Base-by-base conservation (phyloP, 2,113 vertebrate genomes). In the Scomber scombrus region DNA sequence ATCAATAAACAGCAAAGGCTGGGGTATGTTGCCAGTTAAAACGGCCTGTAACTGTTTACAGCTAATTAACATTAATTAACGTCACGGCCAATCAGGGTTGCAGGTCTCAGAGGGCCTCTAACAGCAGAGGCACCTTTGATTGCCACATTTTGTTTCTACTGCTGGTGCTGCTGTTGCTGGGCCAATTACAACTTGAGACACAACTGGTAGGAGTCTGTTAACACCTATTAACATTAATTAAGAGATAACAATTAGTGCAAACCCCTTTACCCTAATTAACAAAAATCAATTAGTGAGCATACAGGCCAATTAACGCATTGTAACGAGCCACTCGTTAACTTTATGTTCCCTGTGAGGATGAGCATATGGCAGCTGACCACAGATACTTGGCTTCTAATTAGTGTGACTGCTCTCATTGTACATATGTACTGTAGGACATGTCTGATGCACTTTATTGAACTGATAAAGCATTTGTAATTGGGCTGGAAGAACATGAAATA, bases 51-150 rank as follows among this genome's bases (percentile, higher is more conserved):
- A 75, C 84, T 79, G 82, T 89, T 90, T 85, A 88, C 81, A 90
- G 91, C 94, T 96, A 97, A 97, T 98, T 97, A 97, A 92, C 94
- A 94, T 56, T 95, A 96, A 97, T 97, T 96, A 96, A 75, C 93
- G 87, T 92, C 83, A 90, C 71, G 91, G 83, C 89, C 87, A 93
- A 72, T 95, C 85, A 94, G 93, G 29, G 90, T 93, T 63, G 76
- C 15, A 11, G 56, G 86, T 87, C 94, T 96, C 96, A 92, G 95
- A 93, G 95, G 95, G 95, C 95, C 90, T 89, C 81, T 92, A 91
- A 94, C 58, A 62, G 23, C 84, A 82, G 79, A 85, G 95, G 91
- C 93, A 90, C 82, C 86, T 86, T 84, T 96, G 93, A 95, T 68
- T 88, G 2, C 76, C 94, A 94, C 87, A 89, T 79, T 64, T 80